Conservation (phyloP, 2,888 invertebrate species). For the Coelogynopora nodosa region DNA sequence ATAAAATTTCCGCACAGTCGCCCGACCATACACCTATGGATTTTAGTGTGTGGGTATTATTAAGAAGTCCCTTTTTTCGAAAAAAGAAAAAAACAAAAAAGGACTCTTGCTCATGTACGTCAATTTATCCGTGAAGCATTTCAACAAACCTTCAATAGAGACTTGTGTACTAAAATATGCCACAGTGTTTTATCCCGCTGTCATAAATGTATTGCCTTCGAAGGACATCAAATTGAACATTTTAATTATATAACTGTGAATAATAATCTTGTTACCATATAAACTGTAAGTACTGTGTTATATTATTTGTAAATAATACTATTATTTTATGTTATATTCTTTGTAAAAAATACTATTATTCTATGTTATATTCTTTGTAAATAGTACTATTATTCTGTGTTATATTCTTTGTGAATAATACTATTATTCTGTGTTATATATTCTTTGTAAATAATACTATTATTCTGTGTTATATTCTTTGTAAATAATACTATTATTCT, state of each 20-base stretch:
- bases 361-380: too few relatives aligned
- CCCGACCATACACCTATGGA: constrained; percentile 29
- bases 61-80: constrained; percentile 22
- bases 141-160: constrained; percentile 26
- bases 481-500: constrained; percentile 19
- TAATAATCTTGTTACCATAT: constrained; percentile 11
- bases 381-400: not conserved
- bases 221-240: not conserved
- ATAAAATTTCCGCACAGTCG: too few relatives aligned
- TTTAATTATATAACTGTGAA: not conserved
- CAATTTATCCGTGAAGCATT: constrained; percentile 31
- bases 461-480: constrained; percentile 2
- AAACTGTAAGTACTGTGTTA: not conserved
- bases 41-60: constrained; percentile 29
- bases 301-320: constrained; percentile 16
- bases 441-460: too few relatives aligned
- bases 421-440: too few relatives aligned
- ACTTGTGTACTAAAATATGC: constrained; percentile 31
- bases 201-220: not conserved
- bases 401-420: constrained; percentile 21
- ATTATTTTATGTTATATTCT: constrained; percentile 1
- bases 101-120: not conserved
- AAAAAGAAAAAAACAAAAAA: too few relatives aligned
- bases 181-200: constrained; percentile 1
- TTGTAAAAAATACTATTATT: constrained; percentile 19